Conservation (phyloP, 2,888 invertebrate species). For the Drosophila affinis region DNA sequence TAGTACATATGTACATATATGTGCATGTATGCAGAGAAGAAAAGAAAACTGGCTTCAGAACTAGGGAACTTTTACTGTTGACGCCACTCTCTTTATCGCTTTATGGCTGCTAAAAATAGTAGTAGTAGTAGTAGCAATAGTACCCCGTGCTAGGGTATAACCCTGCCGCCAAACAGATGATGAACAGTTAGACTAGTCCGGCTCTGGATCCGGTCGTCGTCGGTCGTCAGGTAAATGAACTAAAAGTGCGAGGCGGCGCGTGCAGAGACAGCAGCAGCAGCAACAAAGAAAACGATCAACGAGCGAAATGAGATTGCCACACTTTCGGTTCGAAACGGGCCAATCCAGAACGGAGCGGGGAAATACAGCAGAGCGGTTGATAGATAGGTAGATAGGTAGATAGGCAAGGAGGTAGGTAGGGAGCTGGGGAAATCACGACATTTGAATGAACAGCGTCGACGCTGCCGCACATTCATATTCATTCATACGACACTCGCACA, state of each 20-base stretch:
- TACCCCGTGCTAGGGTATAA: not conserved
- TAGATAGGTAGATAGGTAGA: constrained; percentile 8
- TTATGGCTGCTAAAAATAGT: not conserved
- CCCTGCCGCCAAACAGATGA: not conserved
- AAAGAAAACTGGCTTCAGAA: constrained; percentile 11
- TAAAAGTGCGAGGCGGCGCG: constrained; percentile 69
- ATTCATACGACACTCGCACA: constrained; percentile 10
- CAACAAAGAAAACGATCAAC: constrained; percentile 49
- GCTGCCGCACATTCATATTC: constrained; percentile 11
- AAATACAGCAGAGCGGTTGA: not conserved
- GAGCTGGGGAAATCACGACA: constrained; percentile 12
- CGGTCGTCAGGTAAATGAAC: constrained; percentile 68
- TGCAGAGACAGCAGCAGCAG: constrained; percentile 42
- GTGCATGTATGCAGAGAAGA: constrained; percentile 17
- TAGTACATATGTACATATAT: not conserved
- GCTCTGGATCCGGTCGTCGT: not conserved
- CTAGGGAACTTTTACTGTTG: not conserved
- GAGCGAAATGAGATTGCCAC: constrained; percentile 70
- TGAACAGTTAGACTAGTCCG: constrained; percentile 47
- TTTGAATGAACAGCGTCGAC: constrained; percentile 32
- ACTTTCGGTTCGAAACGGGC: constrained; percentile 56
- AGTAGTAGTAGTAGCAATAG: not conserved
- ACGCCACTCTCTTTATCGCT: not conserved
- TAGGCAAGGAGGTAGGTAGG: not conserved
- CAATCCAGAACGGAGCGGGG: constrained; percentile 7